A percentile compares a stretch with the other conserved stretches of the same genome.
Conservation (phyloP, 2,113 vertebrate species). For the Sorex araneus region DNA sequence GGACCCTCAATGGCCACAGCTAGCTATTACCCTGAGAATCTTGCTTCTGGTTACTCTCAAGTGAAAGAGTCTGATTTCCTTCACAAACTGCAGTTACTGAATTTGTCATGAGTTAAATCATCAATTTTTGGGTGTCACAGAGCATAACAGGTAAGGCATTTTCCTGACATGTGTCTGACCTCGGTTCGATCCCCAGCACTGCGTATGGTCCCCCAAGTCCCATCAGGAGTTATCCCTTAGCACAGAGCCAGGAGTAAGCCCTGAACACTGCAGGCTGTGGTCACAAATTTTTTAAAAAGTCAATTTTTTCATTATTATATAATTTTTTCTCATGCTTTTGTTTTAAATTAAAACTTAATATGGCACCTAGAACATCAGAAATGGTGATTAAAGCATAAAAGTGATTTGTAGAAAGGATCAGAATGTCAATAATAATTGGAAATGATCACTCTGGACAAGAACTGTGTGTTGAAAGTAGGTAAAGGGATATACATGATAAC, state of each 20-base stretch:
- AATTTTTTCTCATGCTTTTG: slow-evolving; percentile 30
- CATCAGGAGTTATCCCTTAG: too few species aligned
- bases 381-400: not conserved
- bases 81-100: slow-evolving; percentile 13
- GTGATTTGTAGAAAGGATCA: not conserved
- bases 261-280: too few species aligned
- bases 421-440: too few species aligned
- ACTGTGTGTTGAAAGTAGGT: too few species aligned
- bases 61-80: not conserved
- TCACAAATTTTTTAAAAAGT: not conserved
- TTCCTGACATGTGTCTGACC: too few species aligned
- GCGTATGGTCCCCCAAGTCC: too few species aligned
- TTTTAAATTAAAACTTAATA: slow-evolving; percentile 65
- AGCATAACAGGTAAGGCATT: too few species aligned
- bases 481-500: too few species aligned
- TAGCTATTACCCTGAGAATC: not conserved
- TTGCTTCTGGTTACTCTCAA: not conserved
- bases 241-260: too few species aligned
- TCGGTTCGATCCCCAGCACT: too few species aligned
- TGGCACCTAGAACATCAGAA: slow-evolving; percentile 6
- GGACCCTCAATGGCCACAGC: not conserved
- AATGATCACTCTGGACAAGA: too few species aligned
- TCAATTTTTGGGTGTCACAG: too few species aligned
- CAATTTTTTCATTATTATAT: slow-evolving; percentile 29
- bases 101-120: slow-evolving; percentile 16